Base-by-base conservation (phyloP, 2,888 invertebrate genomes). In the Zygaena filipendulae region DNA sequence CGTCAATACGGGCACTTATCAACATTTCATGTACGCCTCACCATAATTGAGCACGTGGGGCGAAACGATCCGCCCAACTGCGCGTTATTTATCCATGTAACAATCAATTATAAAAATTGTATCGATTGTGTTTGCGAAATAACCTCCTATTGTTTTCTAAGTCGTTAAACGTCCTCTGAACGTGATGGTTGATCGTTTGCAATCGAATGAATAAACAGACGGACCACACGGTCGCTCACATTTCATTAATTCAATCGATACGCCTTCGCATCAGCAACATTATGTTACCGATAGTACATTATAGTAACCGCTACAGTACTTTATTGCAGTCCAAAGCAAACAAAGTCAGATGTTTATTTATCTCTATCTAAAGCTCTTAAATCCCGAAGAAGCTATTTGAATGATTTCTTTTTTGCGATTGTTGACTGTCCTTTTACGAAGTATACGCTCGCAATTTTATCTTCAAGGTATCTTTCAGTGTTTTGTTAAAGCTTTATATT, bases 181-280 rank as follows among this genome's bases (percentile, higher is more conserved):
- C 49, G 48, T 52, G 29, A 35, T 38, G 19, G 24, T 27, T 51
- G 50, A 46, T 50, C 58, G 57, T 71, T 68, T 61, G 54, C 52
- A 63, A 59, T 51, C 58, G 44, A 46, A 56, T 56, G 47, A 49
- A 52, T 59, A 47, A 59, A 47, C 54, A 59, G 59, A 53, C 59
- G 57, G 75, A 70, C 77, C 77, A 69, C 75, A 74, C 75, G 66
- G 61, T 66, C 50, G 62, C 64, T 64, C 64, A 59, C 69, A 77
- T 77, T 69, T 62, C 66, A 77, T 79, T 79, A 77, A 79, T 74
- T 75, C 77, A 63, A 66, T 66, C 61, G 68, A 70, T 71, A 69
- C 64, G 61, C 60, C 67, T 58, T 67, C 60, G 61, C 59, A 59
- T n/a, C n/a, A n/a, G 52, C 63, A 68, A 64, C 69, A 67, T 72